Evolutionary conservation across 1,140 invertebrate species (phyloP), one percentile per base, ranked within the genome.

Genomic region (Centruroides vittatus): DNA sequence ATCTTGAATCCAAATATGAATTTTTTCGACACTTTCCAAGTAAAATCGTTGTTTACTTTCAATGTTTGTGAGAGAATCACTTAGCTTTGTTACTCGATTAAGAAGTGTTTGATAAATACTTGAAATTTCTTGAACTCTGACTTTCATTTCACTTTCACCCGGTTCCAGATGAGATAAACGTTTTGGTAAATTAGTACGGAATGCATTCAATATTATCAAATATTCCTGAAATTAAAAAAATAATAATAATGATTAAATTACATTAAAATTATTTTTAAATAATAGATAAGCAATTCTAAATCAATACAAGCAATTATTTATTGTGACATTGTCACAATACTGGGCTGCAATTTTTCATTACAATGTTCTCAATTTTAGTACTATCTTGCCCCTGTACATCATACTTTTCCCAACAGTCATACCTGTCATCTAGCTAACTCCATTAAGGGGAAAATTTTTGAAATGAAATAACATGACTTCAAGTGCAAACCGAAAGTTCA

Each of bases 31-130:
- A 86, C 83, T 68, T 93, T 89, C 11, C 80, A 75, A 81, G 69
- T 92, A 94, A 53, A 89, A 84, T 11, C 84, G 79, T 61, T 91
- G 84, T 65, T 84, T 82, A 58, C 84, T 84, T n/a, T 82, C 84
- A 8, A 94, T 80, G 0, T 82, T 82, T 0, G 86, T 82, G 7
- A 92, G 74, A 53, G 83, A 76, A 67, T 93, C 89, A 13, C 85
- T 83, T 12, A 96, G 73, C 47, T 82, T 81, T 70, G 93, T 93
- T 4, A 89, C 87, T n/a, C 90, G 80, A 12, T 80, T 76, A 23
- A 90, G 74, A 0, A 93, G 74, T 70, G 89, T 87, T 66, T 83
- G 80, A 72, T 89, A 90, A 3, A 65, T 65, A 23, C 58, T 57
- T 8, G 68, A 70, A 8, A 71, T 64, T 23, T 72, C 67, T 0